Percentiles rank a stretch among this genome's conserved stretches.
Conservation (phyloP, 1,140 invertebrate species). For the Achroia grisella region DNA sequence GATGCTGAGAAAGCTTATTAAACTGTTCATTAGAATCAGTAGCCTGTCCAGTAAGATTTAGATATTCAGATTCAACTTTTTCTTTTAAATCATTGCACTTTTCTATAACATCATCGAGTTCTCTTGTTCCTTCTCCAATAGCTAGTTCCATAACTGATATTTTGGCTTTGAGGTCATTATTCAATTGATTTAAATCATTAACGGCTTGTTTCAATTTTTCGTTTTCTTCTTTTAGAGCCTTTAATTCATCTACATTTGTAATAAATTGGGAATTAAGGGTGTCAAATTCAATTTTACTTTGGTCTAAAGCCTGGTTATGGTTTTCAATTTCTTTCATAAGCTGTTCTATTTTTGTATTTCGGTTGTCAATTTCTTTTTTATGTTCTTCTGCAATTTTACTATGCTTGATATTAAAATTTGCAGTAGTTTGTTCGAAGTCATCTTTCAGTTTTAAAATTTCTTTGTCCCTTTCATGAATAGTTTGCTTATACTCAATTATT, state of each 20-base stretch:
- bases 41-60: conserved; percentile 59
- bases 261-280: conserved; percentile 53
- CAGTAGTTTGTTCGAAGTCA: conserved; percentile 58
- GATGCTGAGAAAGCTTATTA: conserved; percentile 57
- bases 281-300: conserved; percentile 63
- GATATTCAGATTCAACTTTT: conserved; percentile 63
- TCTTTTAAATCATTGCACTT: conserved; percentile 66
- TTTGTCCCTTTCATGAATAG: conserved; percentile 62
- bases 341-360: conserved; percentile 63
- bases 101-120: conserved; percentile 49
- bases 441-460: conserved; percentile 65
- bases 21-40: conserved; percentile 70
- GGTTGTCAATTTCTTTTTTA: conserved; percentile 64
- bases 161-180: conserved; percentile 47
- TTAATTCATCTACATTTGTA: conserved; percentile 57
- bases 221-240: conserved; percentile 57
- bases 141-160: conserved; percentile 60
- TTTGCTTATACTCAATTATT: conserved; percentile 60
- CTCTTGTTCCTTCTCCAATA: conserved; percentile 61
- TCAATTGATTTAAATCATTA: conserved; percentile 48
- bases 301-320: conserved; percentile 64
- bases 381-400: conserved; percentile 65
- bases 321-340: conserved; percentile 69
- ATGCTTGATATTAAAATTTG: conserved; percentile 61
- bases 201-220: conserved; percentile 53